Percentiles rank a stretch among this genome's conserved stretches.
Conservation (phyloP, 2,797 vertebrate genomes). For the Halcyon leucocephala region DNA sequence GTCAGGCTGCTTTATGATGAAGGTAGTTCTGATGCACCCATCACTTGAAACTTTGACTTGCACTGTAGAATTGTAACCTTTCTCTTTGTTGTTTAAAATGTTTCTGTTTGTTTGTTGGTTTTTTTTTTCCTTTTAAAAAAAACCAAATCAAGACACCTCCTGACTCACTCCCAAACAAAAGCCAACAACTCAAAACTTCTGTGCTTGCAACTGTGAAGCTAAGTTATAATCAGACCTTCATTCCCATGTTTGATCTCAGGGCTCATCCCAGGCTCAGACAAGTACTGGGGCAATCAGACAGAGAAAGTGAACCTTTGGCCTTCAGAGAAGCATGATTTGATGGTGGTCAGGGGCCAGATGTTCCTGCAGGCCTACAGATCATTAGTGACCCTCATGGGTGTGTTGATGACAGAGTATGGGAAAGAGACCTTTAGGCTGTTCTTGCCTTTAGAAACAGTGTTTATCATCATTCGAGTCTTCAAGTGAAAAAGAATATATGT, state of each 20-base stretch:
- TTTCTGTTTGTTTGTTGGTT: too few relatives aligned
- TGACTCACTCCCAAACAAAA: background rate
- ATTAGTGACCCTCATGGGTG: background rate
- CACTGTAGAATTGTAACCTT: background rate
- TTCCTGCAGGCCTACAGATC: background rate
- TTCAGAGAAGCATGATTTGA: background rate
- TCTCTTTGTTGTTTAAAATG: background rate
- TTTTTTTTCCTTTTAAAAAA: background rate
- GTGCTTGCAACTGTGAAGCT: background rate
- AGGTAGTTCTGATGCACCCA: background rate
- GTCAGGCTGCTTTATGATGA: background rate
- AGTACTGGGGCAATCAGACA: background rate
- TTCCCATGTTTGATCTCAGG: background rate
- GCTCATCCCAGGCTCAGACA: background rate
- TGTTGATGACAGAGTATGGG: accelerated
- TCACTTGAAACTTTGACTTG: background rate
- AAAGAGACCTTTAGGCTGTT: background rate
- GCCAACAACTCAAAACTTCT: background rate
- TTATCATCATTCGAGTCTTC: background rate
- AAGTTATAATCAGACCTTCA: background rate
- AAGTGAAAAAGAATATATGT: background rate
- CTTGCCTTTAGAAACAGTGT: background rate
- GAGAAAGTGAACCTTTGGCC: background rate
- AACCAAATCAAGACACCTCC: background rate
- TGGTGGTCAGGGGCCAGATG: accelerated